phyloP scores from a whole-genome alignment of 1,140 invertebrate species.

The Lasioglossum baleicum region DNA sequence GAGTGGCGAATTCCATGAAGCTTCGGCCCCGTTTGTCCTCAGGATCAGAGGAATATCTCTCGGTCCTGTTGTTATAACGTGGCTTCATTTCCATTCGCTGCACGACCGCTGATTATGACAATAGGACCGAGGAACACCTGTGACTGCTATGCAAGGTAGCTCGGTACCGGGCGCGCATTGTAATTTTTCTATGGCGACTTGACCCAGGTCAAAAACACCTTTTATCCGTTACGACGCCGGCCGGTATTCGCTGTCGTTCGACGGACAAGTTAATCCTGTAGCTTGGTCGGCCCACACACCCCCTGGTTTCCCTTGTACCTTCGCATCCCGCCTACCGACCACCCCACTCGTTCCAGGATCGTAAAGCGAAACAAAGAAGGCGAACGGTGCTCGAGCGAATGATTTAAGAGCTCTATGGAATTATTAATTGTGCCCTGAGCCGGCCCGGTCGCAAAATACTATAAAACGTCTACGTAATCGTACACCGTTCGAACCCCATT shows the following conservation, averaged over 20 bases:
- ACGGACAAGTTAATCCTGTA: constrained; percentile 34
- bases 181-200: constrained; percentile 14
- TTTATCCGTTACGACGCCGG: constrained; percentile 13
- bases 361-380: constrained; percentile 23
- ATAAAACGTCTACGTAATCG: constrained; percentile 17
- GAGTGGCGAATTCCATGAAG: not conserved
- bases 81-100: not conserved
- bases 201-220: constrained; percentile 26
- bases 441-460: not conserved
- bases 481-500: not conserved
- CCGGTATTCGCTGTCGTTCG: not conserved
- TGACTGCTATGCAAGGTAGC: not conserved
- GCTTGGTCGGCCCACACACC: not conserved
- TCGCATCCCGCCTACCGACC: too few species aligned
- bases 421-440: constrained; percentile 19
- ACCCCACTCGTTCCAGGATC: not conserved
- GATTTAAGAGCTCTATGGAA: constrained; percentile 31
- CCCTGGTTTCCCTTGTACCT: not conserved
- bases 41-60: not conserved
- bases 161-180: not conserved
- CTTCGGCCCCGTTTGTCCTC: not conserved
- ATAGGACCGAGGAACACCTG: not conserved
- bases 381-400: not conserved
- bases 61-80: not conserved
- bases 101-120: constrained; percentile 22